Conservation (phyloP, 2,113 vertebrate species). For the Colinus virginianus region DNA sequence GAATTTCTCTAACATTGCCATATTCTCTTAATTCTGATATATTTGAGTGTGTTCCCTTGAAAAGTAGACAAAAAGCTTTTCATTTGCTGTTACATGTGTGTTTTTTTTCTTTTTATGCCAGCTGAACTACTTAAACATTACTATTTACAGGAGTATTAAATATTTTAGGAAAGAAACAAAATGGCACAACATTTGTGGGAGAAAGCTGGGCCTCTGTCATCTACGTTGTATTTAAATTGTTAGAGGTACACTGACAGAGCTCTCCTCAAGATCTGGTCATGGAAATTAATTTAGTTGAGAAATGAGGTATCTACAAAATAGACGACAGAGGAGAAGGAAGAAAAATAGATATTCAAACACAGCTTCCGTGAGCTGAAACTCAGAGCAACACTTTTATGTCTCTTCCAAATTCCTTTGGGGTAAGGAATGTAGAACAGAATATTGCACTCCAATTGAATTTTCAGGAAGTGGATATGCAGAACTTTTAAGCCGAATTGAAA, state of each 20-base stretch:
- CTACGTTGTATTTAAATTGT: neutral
- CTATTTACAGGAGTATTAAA: neutral
- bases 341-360: neutral
- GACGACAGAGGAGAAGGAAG: neutral
- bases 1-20: neutral
- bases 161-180: constrained; percentile 3
- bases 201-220: neutral
- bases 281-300: neutral
- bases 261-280: neutral
- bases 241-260: neutral
- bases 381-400: neutral
- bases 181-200: neutral
- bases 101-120: neutral
- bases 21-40: neutral
- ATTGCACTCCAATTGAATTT: neutral
- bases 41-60: neutral
- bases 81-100: neutral
- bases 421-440: neutral
- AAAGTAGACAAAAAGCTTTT: neutral
- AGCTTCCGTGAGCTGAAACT: neutral
- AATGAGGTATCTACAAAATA: neutral
- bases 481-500: neutral
- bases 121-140: neutral
- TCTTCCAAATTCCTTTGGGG: neutral
- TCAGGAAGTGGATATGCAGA: neutral